A percentile compares a stretch with the other conserved stretches of the same genome.
Evolutionary conservation across 2,797 vertebrate genomes (phyloP).

Genomic region (Mus spretus): DNA sequence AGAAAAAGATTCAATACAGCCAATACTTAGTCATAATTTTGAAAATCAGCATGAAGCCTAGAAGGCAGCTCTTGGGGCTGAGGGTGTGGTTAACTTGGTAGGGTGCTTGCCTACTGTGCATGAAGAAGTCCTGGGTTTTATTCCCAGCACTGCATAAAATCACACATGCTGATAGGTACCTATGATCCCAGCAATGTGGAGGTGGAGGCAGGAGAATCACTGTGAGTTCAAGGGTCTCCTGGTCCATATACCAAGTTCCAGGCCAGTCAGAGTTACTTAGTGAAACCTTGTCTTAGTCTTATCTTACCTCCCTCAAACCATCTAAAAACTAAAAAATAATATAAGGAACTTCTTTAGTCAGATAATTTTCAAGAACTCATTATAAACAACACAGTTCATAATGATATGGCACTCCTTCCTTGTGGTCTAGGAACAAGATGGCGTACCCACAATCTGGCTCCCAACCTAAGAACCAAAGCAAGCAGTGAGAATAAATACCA

Average conservation of each 20-base stretch:
- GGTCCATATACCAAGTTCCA: neutral
- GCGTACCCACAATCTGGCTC: neutral
- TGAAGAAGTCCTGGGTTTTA: neutral
- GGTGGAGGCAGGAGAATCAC: neutral
- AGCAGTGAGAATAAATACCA: constrained; percentile 44
- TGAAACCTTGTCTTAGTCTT: neutral
- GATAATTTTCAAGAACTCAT: neutral
- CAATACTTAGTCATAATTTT: neutral
- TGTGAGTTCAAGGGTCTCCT: neutral
- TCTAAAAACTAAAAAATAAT: neutral
- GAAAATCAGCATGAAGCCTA: neutral
- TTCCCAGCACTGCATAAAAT: neutral
- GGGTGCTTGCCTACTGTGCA: neutral
- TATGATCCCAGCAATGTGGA: neutral
- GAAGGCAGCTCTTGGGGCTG: neutral
- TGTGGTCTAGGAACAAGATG: neutral
- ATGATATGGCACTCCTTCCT: neutral
- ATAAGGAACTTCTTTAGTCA: neutral
- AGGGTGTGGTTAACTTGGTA: neutral
- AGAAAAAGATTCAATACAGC: constrained; percentile 2
- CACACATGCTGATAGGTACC: neutral
- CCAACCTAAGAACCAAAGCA: neutral
- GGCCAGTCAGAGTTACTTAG: neutral
- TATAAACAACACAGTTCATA: neutral
- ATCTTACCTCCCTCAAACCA: neutral